These are phyloP conservation scores for Agrotis clavis DNA, from an alignment of 2,888 invertebrate genomes.

Conservation along the genomic window DNA sequence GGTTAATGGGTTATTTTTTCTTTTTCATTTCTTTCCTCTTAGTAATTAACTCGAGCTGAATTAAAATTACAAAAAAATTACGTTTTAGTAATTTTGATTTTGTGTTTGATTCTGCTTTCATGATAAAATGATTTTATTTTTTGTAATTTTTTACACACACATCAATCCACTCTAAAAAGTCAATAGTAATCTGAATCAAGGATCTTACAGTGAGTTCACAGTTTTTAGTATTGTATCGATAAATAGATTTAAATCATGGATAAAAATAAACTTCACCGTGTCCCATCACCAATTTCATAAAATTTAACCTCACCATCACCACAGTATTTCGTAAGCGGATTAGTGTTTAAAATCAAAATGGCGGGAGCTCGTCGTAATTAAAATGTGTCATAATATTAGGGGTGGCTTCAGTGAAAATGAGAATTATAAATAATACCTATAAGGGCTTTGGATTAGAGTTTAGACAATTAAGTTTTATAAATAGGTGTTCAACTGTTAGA, in stretches of 20 bases:
- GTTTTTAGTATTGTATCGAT: not conserved
- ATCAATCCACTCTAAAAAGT: not conserved
- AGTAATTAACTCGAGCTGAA: too few relatives aligned
- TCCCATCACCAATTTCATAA: slow-evolving; percentile 77
- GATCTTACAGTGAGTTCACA: too few relatives aligned
- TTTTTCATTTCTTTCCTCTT: too few relatives aligned
- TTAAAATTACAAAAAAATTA: too few relatives aligned
- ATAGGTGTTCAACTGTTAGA: slow-evolving; percentile 22
- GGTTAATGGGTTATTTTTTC: too few relatives aligned
- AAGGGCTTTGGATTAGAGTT: slow-evolving; percentile 36
- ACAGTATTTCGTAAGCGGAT: slow-evolving; percentile 84
- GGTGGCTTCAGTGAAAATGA: slow-evolving; percentile 74
- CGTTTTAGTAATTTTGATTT: too few relatives aligned
- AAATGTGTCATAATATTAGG: slow-evolving; percentile 87
- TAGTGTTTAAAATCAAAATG: slow-evolving; percentile 87
- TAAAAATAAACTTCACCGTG: not conserved
- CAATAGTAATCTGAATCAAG: not conserved
- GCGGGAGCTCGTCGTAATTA: slow-evolving; percentile 81
- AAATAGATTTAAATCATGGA: slow-evolving; percentile 35
- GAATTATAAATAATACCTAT: slow-evolving; percentile 67
- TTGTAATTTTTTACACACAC: not conserved
- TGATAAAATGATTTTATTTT: not conserved
- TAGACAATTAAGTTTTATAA: slow-evolving; percentile 56
- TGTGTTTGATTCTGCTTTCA: not conserved
- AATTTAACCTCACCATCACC: slow-evolving; percentile 78